Evolutionary conservation across 2,888 invertebrate species (phyloP).

Genomic region (Clepsis dumicolana): DNA sequence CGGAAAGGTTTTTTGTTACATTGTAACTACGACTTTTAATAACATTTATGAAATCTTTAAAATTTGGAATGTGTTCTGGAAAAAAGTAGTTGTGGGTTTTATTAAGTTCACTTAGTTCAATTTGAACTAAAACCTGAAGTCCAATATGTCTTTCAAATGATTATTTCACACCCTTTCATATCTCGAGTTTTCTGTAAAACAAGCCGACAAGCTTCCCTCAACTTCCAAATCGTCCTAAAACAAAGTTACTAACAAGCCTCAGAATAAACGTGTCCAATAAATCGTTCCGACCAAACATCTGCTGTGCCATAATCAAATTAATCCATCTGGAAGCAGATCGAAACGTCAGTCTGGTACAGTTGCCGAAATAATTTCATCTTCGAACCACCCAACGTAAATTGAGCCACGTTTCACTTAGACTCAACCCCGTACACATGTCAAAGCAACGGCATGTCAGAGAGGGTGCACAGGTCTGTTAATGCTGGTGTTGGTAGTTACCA

Average conservation of each 20-base stretch:
- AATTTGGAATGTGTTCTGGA: too few species aligned
- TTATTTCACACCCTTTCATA: too few species aligned
- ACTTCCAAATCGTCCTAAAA: neutral
- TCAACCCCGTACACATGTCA: constrained; percentile 16
- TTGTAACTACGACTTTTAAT: too few species aligned
- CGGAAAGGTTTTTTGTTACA: too few species aligned
- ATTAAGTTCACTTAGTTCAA: too few species aligned
- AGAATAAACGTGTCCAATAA: constrained; percentile 29
- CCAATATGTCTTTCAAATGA: too few species aligned
- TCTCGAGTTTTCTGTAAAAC: neutral
- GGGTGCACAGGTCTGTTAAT: constrained; percentile 50
- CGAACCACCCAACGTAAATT: constrained; percentile 54
- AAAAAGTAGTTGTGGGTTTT: too few species aligned
- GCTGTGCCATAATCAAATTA: constrained; percentile 83
- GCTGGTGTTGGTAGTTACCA: constrained; percentile 59
- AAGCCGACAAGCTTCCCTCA: neutral
- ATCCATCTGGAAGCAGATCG: constrained; percentile 85
- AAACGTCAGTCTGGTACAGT: constrained; percentile 80
- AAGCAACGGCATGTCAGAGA: constrained; percentile 35
- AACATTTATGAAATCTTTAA: too few species aligned
- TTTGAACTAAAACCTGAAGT: too few species aligned
- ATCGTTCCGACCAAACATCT: constrained; percentile 65
- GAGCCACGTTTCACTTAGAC: constrained; percentile 50
- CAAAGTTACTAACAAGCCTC: constrained; percentile 5
- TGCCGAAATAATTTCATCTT: constrained; percentile 81